phyloP scores from a whole-genome alignment of 1,140 invertebrate species.

The Temnothorax curvispinosus region DNA sequence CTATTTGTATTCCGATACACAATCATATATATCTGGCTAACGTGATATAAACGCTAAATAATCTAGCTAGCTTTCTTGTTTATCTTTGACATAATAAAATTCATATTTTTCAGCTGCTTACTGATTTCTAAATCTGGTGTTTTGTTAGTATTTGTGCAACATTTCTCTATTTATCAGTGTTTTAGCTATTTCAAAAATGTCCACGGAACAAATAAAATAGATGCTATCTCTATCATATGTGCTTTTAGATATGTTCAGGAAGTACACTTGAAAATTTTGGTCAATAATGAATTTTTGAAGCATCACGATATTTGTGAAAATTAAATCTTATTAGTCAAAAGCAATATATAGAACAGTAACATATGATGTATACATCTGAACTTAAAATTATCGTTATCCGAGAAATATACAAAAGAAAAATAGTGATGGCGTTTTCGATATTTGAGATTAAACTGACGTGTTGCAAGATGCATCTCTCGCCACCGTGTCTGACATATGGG shows the following conservation, averaged over 20 bases:
- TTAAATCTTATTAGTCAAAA: conserved; percentile 62
- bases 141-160: not conserved
- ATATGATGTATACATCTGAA: conserved; percentile 35
- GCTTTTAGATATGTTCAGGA: not conserved
- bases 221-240: not conserved
- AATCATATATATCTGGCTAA: not conserved
- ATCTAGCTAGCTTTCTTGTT: not conserved
- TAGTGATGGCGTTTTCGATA: conserved; percentile 1
- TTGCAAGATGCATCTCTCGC: conserved; percentile 5
- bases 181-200: not conserved
- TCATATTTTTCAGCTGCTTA: too few relatives aligned
- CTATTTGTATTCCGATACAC: not conserved
- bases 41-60: not conserved
- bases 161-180: not conserved
- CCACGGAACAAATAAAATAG: conserved; percentile 2
- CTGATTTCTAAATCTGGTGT: too few relatives aligned
- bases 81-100: not conserved
- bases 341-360: not conserved
- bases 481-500: not conserved
- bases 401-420: not conserved
- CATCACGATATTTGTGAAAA: conserved; percentile 60
- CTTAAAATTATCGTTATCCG: conserved; percentile 49
- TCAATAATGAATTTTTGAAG: conserved; percentile 56
- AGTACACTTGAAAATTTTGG: conserved; percentile 8
- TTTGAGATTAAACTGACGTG: conserved; percentile 14